Evolutionary conservation across 2,888 invertebrate species (phyloP), one percentile per base, ranked within the genome.

Genomic region (Limenitis camilla): DNA sequence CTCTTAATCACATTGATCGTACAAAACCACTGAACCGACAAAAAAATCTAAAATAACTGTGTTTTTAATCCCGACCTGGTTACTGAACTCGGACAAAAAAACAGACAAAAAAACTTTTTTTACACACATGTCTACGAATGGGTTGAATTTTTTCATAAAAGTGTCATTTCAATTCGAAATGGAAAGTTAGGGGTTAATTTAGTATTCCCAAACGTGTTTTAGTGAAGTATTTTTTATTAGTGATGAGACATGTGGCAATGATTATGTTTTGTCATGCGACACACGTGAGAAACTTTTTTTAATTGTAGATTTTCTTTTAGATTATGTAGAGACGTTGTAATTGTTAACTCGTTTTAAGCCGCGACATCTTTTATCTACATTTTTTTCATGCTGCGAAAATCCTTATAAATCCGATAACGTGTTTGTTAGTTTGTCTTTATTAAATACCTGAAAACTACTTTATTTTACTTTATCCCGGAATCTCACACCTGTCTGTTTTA

Each of bases 101-200:
- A 76, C 79, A 76, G 72, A 68, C 46, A n/a, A 7, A 53, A 59
- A 67, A 72, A 72, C 73, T 68, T 70, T 71, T 66, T 62, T 63
- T 61, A 59, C 63, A 46, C 76, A 74, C 70, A 75, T 75, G 75
- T 76, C 72, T 72, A 75, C 72, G 82, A 85, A 83, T 83, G 85
- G 85, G 85, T 86, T 85, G 80, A 78, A 62, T 61, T 66, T 65
- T 70, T 72, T 66, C 55, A 55, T 71, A 74, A 77, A 82, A 78
- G 74, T 78, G 81, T 77, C 83, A 82, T 85, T 82, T 75, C 74
- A 67, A 82, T 83, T 83, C 67, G 79, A 78, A 81, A 83, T 81
- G 82, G 77, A 75, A 77, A 81, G 78, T 86, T 66, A 76, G 77
- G 71, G 73, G 78, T 78, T 79, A 78, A 81, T 81, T 75, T 78